A percentile compares a stretch with the other conserved stretches of the same genome.
These are phyloP conservation scores for Sminthurinus signatus DNA, from an alignment of 1,140 invertebrate genomes.

Conservation along the genomic window DNA sequence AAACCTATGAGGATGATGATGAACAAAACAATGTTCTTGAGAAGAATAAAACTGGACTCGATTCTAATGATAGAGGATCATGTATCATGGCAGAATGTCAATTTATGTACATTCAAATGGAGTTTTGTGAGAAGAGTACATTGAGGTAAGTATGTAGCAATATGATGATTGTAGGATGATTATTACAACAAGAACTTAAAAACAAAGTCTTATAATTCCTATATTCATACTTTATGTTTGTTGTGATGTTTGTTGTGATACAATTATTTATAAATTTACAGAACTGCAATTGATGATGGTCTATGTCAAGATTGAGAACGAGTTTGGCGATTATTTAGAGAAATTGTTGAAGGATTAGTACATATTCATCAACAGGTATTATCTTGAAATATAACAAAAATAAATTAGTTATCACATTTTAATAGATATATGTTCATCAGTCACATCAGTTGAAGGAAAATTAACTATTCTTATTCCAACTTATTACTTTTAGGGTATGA, in stretches of 20 bases:
- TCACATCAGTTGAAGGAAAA: too few relatives aligned
- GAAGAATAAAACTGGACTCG: too few relatives aligned
- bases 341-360: constrained; percentile 79
- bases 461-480: too few relatives aligned
- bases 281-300: constrained; percentile 77
- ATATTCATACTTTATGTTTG: too few relatives aligned
- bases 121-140: constrained; percentile 83
- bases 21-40: too few relatives aligned
- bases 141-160: constrained; percentile 51
- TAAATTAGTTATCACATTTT: too few relatives aligned
- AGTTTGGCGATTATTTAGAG: constrained; percentile 85
- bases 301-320: constrained; percentile 69
- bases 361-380: constrained; percentile 79
- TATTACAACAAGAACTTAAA: too few relatives aligned
- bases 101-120: constrained; percentile 89
- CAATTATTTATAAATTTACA: constrained; percentile 38
- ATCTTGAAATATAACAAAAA: too few relatives aligned
- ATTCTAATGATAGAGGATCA: constrained; percentile 7
- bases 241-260: not conserved
- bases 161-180: not conserved
- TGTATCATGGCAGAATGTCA: constrained; percentile 47
- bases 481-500: constrained; percentile 60
- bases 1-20: too few relatives aligned
- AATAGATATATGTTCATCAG: too few relatives aligned
- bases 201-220: too few relatives aligned